A percentile compares a stretch with the other conserved stretches of the same genome.
phyloP scores from a whole-genome alignment of 2,888 invertebrate genomes.

The Thalpophila matura region DNA sequence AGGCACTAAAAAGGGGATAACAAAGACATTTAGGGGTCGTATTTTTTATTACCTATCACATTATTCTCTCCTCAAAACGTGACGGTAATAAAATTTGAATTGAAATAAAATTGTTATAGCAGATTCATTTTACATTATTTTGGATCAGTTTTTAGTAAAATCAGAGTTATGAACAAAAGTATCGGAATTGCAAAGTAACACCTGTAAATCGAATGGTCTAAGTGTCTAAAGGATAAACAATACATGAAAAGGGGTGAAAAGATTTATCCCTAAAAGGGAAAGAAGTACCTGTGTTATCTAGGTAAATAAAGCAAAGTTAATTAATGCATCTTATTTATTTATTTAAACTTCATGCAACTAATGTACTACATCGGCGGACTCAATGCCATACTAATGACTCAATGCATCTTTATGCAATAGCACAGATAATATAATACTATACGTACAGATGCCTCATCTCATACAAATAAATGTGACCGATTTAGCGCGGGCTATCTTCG shows the following conservation, averaged over 20 bases:
- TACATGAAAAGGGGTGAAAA: slow-evolving; percentile 4
- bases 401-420: no score
- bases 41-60: slow-evolving; percentile 45
- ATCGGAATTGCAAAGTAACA: background rate
- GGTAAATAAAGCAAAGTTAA: slow-evolving; percentile 31
- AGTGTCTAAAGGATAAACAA: background rate
- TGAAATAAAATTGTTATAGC: slow-evolving; percentile 41
- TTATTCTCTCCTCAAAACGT: slow-evolving; percentile 43
- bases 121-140: slow-evolving; percentile 7
- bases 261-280: slow-evolving; percentile 1
- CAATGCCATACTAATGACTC: no score
- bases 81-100: slow-evolving; percentile 27
- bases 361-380: no score
- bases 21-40: slow-evolving; percentile 47
- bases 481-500: no score
- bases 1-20: slow-evolving; percentile 41
- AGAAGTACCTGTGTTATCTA: slow-evolving; percentile 13
- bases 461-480: no score
- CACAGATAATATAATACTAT: no score
- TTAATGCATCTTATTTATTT: slow-evolving; percentile 15
- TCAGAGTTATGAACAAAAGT: background rate
- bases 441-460: no score
- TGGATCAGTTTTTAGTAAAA: background rate
- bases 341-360: no score
- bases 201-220: background rate